Evolutionary conservation across 1,140 invertebrate genomes (phyloP).

Genomic region (Drepana arcuata): DNA sequence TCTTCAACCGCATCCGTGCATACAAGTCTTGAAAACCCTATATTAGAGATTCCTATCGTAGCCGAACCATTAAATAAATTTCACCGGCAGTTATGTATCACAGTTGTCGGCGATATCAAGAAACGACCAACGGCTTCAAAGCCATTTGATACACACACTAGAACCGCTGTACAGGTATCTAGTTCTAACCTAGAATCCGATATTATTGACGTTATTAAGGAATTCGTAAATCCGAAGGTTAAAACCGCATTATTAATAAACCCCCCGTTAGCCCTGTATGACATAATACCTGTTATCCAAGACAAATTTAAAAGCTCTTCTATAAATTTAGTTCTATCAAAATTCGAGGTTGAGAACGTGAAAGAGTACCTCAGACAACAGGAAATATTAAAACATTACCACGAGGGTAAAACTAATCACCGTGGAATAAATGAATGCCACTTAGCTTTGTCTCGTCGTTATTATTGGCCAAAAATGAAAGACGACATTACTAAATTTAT

Average conservation of each 20-base stretch:
- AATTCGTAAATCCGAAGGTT: constrained; percentile 9
- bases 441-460: constrained; percentile 6
- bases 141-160: no score
- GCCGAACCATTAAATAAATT: no score
- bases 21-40: no score
- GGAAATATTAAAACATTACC: constrained; percentile 9
- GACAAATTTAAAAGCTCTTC: constrained; percentile 7
- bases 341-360: constrained; percentile 6
- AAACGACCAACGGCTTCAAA: no score
- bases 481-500: constrained; percentile 9
- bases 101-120: no score
- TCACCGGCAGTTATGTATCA: no score
- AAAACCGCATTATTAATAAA: constrained; percentile 11
- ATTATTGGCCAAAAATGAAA: constrained; percentile 10
- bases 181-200: no score
- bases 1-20: no score
- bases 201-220: constrained; percentile 7
- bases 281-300: constrained; percentile 6
- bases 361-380: constrained; percentile 8
- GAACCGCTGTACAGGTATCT: no score
- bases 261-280: constrained; percentile 5
- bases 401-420: constrained; percentile 12
- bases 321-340: constrained; percentile 6
- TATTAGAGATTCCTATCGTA: no score
- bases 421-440: constrained; percentile 11